Base-by-base conservation (phyloP, 2,797 vertebrate genomes). In the Enteromius thamalakanensis region DNA sequence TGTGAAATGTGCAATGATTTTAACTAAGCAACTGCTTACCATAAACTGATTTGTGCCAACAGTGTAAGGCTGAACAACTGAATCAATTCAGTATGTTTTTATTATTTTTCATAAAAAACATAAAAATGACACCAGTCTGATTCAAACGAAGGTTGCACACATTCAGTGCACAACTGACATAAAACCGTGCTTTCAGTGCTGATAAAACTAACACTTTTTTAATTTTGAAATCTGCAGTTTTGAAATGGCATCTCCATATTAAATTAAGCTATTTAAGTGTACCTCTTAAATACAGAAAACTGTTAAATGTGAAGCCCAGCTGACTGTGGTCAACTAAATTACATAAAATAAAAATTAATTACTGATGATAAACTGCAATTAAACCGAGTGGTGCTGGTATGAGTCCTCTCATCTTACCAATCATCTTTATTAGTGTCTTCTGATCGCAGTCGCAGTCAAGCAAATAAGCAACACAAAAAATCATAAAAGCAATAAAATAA, bases 271-370 rank as follows among this genome's bases (percentile, higher is more conserved):
- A 53, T 76, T 84, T 79, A 34, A n/a, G 68, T 74, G 34, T 71
- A 5, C 7, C n/a, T 71, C 32, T 84, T 82, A 49, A 81, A 75
- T 42, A 81, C 53, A 75, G 75, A 86, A 75, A 76, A 80, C 15
- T 60, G 64, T 75, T 53, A 42, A 86, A 76, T 79, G 37, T 82
- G 45, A 81, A 84, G 71, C 2, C 79, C 60, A 74, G 82, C 77
- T 85, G 11, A 86, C 15, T 80, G 14, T 81, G 53, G 47, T 75
- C 69, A 37, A 74, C 87, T 40, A 21, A 85, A 85, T 64, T 21
- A 62, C 75, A 74, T 6, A 32, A 82, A 87, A 86, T 86, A 51
- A 87, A 84, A 79, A 62, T 77, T 65, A 86, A 85, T 68, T 74
- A 81, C 87, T 85, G 83, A 81, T 84, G 80, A 85, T 47, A 53